Evolutionary conservation across 2,888 invertebrate genomes (phyloP).

Genomic region (Ceratothoa steindachneri): DNA sequence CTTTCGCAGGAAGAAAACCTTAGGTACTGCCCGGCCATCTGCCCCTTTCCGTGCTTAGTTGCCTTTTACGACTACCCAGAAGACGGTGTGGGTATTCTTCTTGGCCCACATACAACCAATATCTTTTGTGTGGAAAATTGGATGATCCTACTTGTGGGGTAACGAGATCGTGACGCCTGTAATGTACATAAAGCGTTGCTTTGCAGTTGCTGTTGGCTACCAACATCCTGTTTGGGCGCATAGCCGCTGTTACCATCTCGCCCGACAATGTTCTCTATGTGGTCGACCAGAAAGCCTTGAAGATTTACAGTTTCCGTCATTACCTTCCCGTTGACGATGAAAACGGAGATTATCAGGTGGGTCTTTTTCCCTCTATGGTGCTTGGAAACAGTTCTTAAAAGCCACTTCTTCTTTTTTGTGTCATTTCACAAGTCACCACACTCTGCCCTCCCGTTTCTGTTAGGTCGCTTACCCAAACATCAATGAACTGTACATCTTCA

Average conservation of each 20-base stretch:
- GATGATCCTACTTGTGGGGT: too few species aligned
- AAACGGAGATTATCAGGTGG: constrained; percentile 48
- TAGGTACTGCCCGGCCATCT: too few species aligned
- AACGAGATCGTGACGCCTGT: too few species aligned
- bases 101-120: too few species aligned
- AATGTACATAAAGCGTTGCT: not conserved
- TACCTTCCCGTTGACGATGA: constrained; percentile 48
- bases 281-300: constrained; percentile 71
- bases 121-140: too few species aligned
- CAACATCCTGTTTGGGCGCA: constrained; percentile 51
- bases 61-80: not conserved
- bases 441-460: not conserved
- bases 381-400: too few species aligned
- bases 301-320: constrained; percentile 50
- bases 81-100: not conserved
- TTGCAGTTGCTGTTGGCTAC: constrained; percentile 32
- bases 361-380: not conserved
- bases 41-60: too few species aligned
- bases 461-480: constrained; percentile 87
- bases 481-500: constrained; percentile 89
- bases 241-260: constrained; percentile 77
- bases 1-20: too few species aligned
- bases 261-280: constrained; percentile 95
- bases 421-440: too few species aligned
- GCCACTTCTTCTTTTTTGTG: too few species aligned